Percentiles rank a stretch among this genome's conserved stretches.
These are phyloP conservation scores for Bubo scandiacus DNA, from an alignment of 2,113 vertebrate genomes.

Conservation along the genomic window DNA sequence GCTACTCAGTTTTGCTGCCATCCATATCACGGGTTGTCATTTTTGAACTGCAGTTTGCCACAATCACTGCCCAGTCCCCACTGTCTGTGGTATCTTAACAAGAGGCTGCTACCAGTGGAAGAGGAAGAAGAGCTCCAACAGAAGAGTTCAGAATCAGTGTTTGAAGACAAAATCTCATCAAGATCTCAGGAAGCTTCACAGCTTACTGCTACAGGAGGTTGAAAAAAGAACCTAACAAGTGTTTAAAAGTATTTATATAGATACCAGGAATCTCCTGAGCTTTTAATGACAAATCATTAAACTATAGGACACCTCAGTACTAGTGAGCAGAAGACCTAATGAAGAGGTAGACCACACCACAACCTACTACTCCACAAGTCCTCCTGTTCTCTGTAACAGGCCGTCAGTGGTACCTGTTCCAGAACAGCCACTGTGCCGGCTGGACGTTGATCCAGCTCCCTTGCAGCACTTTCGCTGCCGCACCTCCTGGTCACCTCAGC, in stretches of 20 bases:
- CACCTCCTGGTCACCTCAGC: neutral
- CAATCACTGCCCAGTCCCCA: neutral
- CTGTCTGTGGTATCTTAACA: neutral
- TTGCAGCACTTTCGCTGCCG: neutral
- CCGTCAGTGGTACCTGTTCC: neutral
- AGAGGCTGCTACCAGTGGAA: neutral
- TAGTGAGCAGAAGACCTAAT: neutral
- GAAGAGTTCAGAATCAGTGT: neutral
- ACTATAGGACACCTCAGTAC: neutral
- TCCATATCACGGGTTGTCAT: neutral
- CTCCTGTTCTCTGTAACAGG: neutral
- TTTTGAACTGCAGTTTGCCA: neutral
- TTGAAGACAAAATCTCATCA: neutral
- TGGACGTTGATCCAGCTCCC: neutral
- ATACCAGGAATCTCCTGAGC: neutral
- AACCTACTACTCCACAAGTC: neutral
- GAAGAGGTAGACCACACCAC: neutral
- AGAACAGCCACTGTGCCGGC: neutral
- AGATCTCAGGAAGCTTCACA: neutral
- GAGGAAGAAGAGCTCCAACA: neutral
- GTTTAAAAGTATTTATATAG: neutral
- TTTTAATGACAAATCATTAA: neutral
- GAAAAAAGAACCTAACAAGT: neutral
- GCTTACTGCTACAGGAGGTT: neutral
- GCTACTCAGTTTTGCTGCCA: neutral